Evolutionary conservation across 2,888 invertebrate species (phyloP).

Genomic region (Mythimna impura): DNA sequence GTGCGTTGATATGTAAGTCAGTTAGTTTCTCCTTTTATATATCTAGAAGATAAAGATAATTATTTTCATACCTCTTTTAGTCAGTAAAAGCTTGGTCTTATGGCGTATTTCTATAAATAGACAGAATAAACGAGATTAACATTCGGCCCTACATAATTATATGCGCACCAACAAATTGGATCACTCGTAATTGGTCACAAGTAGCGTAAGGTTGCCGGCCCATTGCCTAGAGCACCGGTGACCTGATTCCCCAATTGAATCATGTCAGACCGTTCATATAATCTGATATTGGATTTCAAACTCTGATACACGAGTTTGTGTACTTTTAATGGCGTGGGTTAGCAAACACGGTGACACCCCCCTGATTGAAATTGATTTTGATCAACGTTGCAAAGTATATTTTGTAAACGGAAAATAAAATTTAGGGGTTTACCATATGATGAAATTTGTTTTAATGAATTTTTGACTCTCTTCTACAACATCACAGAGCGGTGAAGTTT

Average conservation of each 20-base stretch:
- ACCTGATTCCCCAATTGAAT: conserved; percentile 54
- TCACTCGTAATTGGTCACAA: conserved; percentile 51
- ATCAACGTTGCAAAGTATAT: conserved; percentile 25
- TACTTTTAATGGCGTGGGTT: conserved; percentile 25
- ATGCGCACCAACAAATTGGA: conserved; percentile 43
- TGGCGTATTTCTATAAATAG: conserved; percentile 8
- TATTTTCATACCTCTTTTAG: too few relatives aligned
- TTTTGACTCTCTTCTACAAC: not conserved
- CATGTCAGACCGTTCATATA: conserved; percentile 29
- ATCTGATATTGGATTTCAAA: conserved; percentile 53
- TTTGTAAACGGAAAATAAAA: conserved; percentile 8
- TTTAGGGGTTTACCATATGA: not conserved
- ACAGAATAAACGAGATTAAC: conserved; percentile 29
- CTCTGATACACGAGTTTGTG: conserved; percentile 18
- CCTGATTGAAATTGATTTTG: conserved; percentile 38
- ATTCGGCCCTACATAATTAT: conserved; percentile 34
- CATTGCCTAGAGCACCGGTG: conserved; percentile 24
- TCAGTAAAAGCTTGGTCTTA: too few relatives aligned
- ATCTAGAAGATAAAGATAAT: too few relatives aligned
- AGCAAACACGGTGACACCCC: conserved; percentile 18
- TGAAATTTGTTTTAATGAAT: not conserved
- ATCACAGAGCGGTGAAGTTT: not conserved
- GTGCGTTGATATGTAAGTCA: too few relatives aligned
- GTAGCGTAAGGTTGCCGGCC: conserved; percentile 38
- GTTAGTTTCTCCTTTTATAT: too few relatives aligned